Conservation (phyloP, 2,888 invertebrate species). For the Cylindroiulus punctatus region DNA sequence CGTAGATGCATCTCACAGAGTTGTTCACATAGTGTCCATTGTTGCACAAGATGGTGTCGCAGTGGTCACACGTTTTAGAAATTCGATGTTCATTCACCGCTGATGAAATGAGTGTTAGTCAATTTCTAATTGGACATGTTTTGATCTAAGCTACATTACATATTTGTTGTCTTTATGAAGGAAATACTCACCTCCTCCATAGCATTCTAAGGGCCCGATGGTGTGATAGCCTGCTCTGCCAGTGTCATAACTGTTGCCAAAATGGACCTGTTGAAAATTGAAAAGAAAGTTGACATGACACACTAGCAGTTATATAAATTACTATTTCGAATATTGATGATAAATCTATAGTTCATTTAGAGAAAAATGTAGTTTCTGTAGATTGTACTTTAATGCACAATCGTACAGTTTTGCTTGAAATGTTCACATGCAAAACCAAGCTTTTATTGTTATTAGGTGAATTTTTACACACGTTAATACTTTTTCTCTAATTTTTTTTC, state of each 20-base stretch:
- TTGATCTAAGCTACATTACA: no score
- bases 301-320: no score
- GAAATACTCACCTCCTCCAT: conserved; percentile 59
- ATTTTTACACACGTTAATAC: no score
- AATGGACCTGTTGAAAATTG: conserved; percentile 58
- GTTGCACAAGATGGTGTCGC: conserved; percentile 59
- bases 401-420: no score
- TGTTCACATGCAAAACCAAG: no score
- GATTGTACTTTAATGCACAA: no score
- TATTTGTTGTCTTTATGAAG: neutral
- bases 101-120: neutral
- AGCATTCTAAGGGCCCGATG: conserved; percentile 61
- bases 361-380: no score
- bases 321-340: no score
- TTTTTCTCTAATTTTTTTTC: no score
- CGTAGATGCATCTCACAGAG: conserved; percentile 60
- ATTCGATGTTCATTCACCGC: conserved; percentile 49
- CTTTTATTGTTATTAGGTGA: no score
- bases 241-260: conserved; percentile 60
- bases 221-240: conserved; percentile 61
- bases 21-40: conserved; percentile 61
- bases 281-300: no score
- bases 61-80: conserved; percentile 53
- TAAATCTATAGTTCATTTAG: no score
- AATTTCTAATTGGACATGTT: neutral